Conservation (phyloP, 2,888 invertebrate genomes). For the Argyra leucocephala region DNA sequence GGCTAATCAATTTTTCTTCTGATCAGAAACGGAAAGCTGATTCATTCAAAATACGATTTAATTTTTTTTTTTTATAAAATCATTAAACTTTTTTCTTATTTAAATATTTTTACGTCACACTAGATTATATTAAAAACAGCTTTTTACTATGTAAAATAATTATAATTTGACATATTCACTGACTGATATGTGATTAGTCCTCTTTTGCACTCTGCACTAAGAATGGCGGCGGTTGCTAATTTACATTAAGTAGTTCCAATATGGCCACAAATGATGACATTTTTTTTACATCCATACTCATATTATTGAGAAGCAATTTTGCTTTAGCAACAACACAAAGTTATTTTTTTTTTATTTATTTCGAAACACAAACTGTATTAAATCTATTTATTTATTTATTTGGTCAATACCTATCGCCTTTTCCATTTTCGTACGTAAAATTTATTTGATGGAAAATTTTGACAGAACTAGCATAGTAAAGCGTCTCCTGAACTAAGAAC, state of each 20-base stretch:
- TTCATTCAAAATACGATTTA: neutral
- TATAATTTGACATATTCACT: neutral
- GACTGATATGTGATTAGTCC: slow-evolving; percentile 6
- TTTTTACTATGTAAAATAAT: neutral
- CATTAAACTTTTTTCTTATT: neutral
- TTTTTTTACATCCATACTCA: neutral
- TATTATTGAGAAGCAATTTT: neutral
- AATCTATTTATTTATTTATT: slow-evolving; percentile 6
- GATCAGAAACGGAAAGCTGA: neutral
- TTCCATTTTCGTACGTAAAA: slow-evolving; percentile 4
- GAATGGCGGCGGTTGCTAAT: slow-evolving; percentile 6
- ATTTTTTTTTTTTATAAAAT: neutral
- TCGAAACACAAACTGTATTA: slow-evolving; percentile 2
- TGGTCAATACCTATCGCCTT: slow-evolving; percentile 6
- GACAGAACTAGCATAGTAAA: neutral
- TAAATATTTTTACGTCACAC: slow-evolving; percentile 1
- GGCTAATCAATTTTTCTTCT: neutral
- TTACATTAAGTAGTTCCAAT: slow-evolving; percentile 6
- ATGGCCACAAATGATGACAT: slow-evolving; percentile 6
- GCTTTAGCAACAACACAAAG: slow-evolving; percentile 2
- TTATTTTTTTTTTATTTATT: neutral
- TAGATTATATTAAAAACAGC: neutral
- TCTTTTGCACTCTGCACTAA: slow-evolving; percentile 6
- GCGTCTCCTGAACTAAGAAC: neutral
- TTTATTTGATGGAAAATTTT: slow-evolving; percentile 1